phyloP scores from a whole-genome alignment of 2,888 invertebrate genomes.

The Ariolimax columbianus region DNA sequence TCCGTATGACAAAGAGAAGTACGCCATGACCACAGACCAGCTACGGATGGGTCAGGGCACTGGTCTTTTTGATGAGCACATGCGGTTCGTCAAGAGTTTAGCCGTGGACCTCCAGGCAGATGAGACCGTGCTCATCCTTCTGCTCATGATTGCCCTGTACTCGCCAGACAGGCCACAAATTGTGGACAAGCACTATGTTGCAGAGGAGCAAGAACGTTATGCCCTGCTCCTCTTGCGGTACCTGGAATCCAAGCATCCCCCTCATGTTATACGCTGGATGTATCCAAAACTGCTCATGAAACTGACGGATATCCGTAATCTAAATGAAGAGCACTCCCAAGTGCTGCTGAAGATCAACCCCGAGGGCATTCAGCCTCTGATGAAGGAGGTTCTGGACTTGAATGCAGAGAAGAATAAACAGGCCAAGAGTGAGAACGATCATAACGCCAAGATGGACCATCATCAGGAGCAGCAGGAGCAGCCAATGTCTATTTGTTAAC shows the following conservation, averaged over 20 bases:
- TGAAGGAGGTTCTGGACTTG: slow-evolving; percentile 97
- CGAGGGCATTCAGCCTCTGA: slow-evolving; percentile 91
- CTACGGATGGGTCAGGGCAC: slow-evolving; percentile 86
- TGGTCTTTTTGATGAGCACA: slow-evolving; percentile 78
- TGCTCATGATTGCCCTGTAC: slow-evolving; percentile 94
- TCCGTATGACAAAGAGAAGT: slow-evolving; percentile 79
- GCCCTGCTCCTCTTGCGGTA: slow-evolving; percentile 76
- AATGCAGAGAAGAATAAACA: slow-evolving; percentile 64
- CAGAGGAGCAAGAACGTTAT: slow-evolving; percentile 77
- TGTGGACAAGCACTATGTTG: slow-evolving; percentile 80
- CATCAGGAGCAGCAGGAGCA: slow-evolving; percentile 42
- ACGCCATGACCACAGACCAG: slow-evolving; percentile 90
- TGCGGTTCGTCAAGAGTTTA: slow-evolving; percentile 80
- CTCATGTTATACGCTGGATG: slow-evolving; percentile 69
- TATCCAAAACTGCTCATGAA: slow-evolving; percentile 87
- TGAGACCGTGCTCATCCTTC: slow-evolving; percentile 93
- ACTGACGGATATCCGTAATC: slow-evolving; percentile 91
- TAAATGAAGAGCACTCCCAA: slow-evolving; percentile 94
- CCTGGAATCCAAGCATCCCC: slow-evolving; percentile 75
- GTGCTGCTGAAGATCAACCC: slow-evolving; percentile 96
- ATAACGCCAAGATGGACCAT: slow-evolving; percentile 43
- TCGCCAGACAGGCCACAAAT: slow-evolving; percentile 88
- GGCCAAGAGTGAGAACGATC: slow-evolving; percentile 46
- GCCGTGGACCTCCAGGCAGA: slow-evolving; percentile 91
- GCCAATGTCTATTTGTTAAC: slow-evolving; percentile 52